A percentile compares a stretch with the other conserved stretches of the same genome.
Conservation (phyloP, 2,888 invertebrate genomes). For the Augochlorella aurata region DNA sequence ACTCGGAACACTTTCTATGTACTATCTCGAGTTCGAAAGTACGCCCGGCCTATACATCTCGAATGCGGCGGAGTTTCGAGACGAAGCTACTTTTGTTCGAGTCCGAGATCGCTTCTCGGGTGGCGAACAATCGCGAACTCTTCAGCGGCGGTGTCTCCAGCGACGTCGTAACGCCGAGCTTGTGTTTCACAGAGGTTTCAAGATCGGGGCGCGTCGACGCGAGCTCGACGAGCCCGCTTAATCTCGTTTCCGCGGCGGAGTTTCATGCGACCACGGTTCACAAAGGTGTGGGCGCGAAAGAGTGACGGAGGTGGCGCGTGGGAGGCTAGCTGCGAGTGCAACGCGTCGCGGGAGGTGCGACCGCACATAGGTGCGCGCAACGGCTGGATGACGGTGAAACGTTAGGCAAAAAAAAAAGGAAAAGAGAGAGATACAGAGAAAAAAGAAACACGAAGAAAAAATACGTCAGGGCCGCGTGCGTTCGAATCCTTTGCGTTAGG, state of each 20-base stretch:
- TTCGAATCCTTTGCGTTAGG: slow-evolving; percentile 4
- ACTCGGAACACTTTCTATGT: not conserved
- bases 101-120: not conserved
- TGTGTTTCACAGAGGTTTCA: not conserved
- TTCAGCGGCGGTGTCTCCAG: not conserved
- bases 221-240: not conserved
- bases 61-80: not conserved
- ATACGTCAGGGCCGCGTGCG: slow-evolving; percentile 1
- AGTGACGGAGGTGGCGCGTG: not conserved
- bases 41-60: not conserved
- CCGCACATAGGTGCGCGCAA: not conserved
- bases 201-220: not conserved
- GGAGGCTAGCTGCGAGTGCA: not conserved
- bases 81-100: not conserved
- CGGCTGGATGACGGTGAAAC: not conserved
- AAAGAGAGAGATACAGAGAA: not conserved
- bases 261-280: not conserved
- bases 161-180: not conserved
- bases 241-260: slow-evolving; percentile 9
- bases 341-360: not conserved
- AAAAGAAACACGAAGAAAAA: not conserved
- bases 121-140: not conserved
- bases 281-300: not conserved
- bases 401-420: not conserved
- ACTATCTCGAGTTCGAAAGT: too few relatives aligned